Conservation (phyloP, 2,797 vertebrate genomes). For the Perodicticus potto region DNA sequence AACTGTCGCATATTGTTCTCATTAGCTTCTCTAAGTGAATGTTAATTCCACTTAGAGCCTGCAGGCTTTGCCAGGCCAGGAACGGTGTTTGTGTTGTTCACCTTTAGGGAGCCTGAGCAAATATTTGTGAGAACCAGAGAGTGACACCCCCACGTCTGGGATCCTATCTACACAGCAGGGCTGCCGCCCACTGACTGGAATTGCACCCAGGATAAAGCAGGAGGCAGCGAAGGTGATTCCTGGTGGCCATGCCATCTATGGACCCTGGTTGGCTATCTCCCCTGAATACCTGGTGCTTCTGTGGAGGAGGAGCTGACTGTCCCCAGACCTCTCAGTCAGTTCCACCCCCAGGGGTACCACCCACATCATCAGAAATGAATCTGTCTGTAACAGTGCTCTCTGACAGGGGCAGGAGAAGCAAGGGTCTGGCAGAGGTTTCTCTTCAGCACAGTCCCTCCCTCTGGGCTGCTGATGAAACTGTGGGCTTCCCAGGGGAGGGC, state of each 20-base stretch:
- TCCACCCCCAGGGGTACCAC: neutral
- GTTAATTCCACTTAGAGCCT: slow-evolving; percentile 74
- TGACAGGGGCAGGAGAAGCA: rapidly evolving
- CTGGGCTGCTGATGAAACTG: no score
- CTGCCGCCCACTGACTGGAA: rapidly evolving
- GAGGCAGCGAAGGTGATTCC: neutral
- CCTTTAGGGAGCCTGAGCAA: slow-evolving; percentile 72
- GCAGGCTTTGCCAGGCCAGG: neutral
- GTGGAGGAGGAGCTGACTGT: neutral
- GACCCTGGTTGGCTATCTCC: neutral
- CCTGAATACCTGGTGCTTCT: no score
- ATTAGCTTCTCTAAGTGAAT: slow-evolving; percentile 71
- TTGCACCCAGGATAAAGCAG: neutral
- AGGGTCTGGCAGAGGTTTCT: neutral
- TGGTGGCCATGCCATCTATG: neutral
- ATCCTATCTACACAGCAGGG: neutral
- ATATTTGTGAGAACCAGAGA: slow-evolving; percentile 69
- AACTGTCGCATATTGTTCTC: slow-evolving; percentile 63
- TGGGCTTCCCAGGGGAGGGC: neutral
- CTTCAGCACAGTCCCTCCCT: neutral
- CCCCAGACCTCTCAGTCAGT: neutral
- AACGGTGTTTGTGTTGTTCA: neutral
- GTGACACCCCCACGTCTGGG: slow-evolving; percentile 49
- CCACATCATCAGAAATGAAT: rapidly evolving
- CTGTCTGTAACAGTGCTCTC: rapidly evolving